These are phyloP conservation scores for Thymelicus sylvestris DNA, from an alignment of 2,888 invertebrate species.

Conservation along the genomic window DNA sequence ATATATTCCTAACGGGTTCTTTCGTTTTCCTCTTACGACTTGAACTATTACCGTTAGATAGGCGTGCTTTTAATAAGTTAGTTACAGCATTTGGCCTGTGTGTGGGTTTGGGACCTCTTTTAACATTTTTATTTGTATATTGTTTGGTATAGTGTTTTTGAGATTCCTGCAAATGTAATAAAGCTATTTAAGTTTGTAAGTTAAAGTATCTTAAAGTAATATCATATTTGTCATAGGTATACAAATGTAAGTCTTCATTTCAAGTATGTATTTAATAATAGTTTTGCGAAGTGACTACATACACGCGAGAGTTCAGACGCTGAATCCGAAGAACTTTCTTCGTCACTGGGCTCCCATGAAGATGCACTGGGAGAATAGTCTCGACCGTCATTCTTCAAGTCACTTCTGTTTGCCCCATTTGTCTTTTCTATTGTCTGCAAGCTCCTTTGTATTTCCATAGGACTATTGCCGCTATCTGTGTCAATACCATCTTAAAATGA, in stretches of 20 bases:
- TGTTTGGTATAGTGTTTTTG: constrained; percentile 45
- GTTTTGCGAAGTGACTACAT: constrained; percentile 44
- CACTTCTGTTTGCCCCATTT: constrained; percentile 50
- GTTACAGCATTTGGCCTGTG: constrained; percentile 61
- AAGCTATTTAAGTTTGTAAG: not conserved
- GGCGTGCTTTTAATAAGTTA: constrained; percentile 51
- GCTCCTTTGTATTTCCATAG: constrained; percentile 11
- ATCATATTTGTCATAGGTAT: too few relatives aligned
- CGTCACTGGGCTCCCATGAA: constrained; percentile 69
- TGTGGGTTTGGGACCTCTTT: constrained; percentile 55
- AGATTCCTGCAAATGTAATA: constrained; percentile 20
- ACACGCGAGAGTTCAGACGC: constrained; percentile 46
- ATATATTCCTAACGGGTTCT: constrained; percentile 35
- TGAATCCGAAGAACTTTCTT: constrained; percentile 50
- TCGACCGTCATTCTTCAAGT: constrained; percentile 49
- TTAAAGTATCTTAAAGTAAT: too few relatives aligned
- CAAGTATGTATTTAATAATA: not conserved
- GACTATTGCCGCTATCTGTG: constrained; percentile 22
- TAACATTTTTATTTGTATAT: constrained; percentile 55
- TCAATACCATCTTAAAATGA: not conserved
- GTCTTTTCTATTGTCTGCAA: constrained; percentile 40
- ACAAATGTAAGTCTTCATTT: not conserved
- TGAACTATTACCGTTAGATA: constrained; percentile 42
- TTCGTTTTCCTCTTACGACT: constrained; percentile 53
- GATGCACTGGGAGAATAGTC: constrained; percentile 68